These are phyloP conservation scores for Orestias chungarensis DNA, from an alignment of 2,797 vertebrate genomes.

Conservation along the genomic window DNA sequence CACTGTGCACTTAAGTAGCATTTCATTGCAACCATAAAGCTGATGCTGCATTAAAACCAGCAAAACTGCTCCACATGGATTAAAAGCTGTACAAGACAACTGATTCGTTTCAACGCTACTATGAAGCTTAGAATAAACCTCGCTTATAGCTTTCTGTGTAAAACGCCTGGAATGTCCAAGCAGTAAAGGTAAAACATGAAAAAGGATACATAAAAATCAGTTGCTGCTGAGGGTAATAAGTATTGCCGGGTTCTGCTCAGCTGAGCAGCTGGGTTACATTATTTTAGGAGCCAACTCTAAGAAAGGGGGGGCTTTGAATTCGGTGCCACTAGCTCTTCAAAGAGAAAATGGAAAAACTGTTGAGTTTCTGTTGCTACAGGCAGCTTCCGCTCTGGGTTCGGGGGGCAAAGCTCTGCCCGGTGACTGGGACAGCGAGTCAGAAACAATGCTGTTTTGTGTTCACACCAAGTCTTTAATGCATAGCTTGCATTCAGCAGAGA, in stretches of 20 bases:
- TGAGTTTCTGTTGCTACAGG: constrained; percentile 42
- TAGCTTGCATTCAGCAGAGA: neutral
- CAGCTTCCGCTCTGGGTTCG: constrained; percentile 58
- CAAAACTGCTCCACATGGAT: constrained; percentile 46
- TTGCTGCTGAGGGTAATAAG: constrained; percentile 50
- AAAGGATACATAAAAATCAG: constrained; percentile 32
- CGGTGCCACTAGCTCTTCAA: constrained; percentile 69
- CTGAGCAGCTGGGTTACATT: constrained; percentile 64
- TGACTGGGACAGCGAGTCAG: constrained; percentile 1
- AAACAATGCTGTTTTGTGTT: constrained; percentile 19
- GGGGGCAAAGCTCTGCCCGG: constrained; percentile 18
- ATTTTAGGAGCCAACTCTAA: constrained; percentile 60
- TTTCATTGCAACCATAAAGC: constrained; percentile 49
- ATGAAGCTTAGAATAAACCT: constrained; percentile 6
- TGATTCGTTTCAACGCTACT: constrained; percentile 10
- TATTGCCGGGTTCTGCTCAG: constrained; percentile 50
- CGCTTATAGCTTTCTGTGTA: neutral
- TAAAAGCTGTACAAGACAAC: constrained; percentile 17
- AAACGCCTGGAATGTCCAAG: constrained; percentile 17
- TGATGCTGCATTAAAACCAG: constrained; percentile 62
- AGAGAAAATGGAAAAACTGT: constrained; percentile 33
- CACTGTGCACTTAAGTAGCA: constrained; percentile 19
- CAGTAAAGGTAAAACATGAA: constrained; percentile 2
- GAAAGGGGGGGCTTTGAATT: constrained; percentile 67
- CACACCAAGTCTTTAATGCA: neutral